These are phyloP conservation scores for Leptopterna dolabrata DNA, from an alignment of 2,888 invertebrate genomes.

Conservation along the genomic window DNA sequence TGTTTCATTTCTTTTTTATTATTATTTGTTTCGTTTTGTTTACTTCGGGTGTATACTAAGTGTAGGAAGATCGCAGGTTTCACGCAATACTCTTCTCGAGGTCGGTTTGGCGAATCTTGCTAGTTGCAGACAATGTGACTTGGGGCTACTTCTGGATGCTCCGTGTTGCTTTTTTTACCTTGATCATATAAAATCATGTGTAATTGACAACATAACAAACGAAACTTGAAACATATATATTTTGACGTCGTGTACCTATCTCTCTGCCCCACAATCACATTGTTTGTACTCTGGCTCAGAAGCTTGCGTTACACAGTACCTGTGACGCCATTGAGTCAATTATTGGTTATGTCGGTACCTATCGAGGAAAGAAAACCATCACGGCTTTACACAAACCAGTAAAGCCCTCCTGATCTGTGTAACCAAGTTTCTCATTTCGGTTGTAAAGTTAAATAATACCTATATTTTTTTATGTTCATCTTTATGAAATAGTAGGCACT, in stretches of 20 bases:
- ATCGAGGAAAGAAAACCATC: not conserved
- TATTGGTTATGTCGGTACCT: not conserved
- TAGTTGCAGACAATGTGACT: constrained; percentile 63
- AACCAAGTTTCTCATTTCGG: constrained; percentile 54
- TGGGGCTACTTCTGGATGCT: constrained; percentile 61
- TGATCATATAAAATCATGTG: not conserved
- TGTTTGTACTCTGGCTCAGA: constrained; percentile 78
- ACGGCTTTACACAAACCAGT: not conserved
- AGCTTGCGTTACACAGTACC: constrained; percentile 48
- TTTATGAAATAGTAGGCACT: constrained; percentile 10
- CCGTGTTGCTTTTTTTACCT: constrained; percentile 56
- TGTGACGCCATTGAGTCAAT: not conserved
- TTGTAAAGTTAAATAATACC: constrained; percentile 32
- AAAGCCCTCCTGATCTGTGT: not conserved
- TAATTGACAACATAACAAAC: not conserved
- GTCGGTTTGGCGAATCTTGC: not conserved
- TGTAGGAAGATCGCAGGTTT: constrained; percentile 26
- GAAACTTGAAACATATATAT: not conserved
- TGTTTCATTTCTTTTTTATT: not conserved
- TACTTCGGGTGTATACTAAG: not conserved
- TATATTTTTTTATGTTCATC: constrained; percentile 51
- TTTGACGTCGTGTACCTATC: constrained; percentile 40
- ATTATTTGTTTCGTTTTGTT: not conserved
- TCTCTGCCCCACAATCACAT: constrained; percentile 81
- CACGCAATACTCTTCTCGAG: not conserved